Evolutionary conservation across 2,888 invertebrate genomes (phyloP).

Genomic region (Nesidiocoris tenuis): DNA sequence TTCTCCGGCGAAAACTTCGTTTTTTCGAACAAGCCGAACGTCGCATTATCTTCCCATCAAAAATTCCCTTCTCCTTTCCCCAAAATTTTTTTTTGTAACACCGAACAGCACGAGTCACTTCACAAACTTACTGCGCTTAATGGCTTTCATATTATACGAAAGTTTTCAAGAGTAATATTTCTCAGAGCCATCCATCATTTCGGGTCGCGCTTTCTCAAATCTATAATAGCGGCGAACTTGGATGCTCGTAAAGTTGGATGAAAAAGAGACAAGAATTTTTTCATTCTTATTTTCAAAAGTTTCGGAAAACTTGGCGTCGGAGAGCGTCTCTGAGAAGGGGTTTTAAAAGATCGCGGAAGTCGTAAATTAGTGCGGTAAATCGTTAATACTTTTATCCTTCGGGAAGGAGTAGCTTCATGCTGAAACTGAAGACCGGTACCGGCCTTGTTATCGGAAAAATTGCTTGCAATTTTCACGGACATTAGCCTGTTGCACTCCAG

Average conservation of each 20-base stretch:
- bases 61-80: conserved; percentile 9
- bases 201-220: conserved; percentile 19
- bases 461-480: no score
- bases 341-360: not conserved
- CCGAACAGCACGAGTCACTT: not conserved
- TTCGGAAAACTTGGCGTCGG: not conserved
- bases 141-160: conserved; percentile 30
- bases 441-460: no score
- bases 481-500: no score
- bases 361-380: not conserved
- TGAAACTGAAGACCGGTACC: no score
- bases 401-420: no score
- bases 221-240: conserved; percentile 24
- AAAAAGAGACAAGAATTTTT: not conserved
- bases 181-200: conserved; percentile 27
- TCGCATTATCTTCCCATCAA: not conserved
- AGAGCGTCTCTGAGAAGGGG: not conserved
- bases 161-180: conserved; percentile 32
- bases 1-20: not conserved
- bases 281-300: not conserved
- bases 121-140: not conserved
- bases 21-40: not conserved
- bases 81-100: not conserved
- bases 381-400: no score
- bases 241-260: not conserved